Percentiles rank a stretch among this genome's conserved stretches.
phyloP scores from a whole-genome alignment of 2,797 vertebrate genomes.

The Falco naumanni region DNA sequence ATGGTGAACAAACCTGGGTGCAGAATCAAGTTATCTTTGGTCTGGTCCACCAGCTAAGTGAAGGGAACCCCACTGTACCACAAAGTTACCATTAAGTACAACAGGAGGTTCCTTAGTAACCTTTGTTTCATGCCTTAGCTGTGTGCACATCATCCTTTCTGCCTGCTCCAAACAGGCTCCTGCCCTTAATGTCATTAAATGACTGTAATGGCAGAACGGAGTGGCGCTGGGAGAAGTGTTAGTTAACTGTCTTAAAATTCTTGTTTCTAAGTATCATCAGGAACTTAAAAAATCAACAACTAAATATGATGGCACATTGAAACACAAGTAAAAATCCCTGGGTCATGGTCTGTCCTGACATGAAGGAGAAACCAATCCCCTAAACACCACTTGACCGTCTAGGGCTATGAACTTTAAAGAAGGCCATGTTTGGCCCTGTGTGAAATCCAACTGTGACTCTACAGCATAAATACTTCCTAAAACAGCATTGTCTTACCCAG shows the following conservation, averaged over 20 bases:
- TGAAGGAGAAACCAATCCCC: neutral
- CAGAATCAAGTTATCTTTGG: neutral
- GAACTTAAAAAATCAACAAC: neutral
- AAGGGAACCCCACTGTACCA: neutral
- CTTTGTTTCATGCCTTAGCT: neutral
- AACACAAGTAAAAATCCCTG: neutral
- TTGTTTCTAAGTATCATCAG: neutral
- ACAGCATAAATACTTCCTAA: constrained; percentile 16
- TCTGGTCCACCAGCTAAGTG: neutral
- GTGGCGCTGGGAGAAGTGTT: neutral
- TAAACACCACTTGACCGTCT: fast-evolving
- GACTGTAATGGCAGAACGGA: neutral
- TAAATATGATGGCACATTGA: neutral
- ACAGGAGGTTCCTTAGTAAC: neutral
- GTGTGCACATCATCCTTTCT: neutral
- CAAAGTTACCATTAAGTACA: neutral
- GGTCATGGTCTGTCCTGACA: neutral
- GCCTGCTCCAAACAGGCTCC: neutral
- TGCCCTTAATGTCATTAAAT: neutral
- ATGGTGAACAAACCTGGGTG: neutral
- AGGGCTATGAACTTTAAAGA: neutral
- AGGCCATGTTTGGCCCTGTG: neutral
- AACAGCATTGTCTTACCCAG: constrained; percentile 48
- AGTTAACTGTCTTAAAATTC: neutral
- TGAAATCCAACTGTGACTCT: neutral